These are phyloP conservation scores for Chaunax sp. DNA, from an alignment of 2,797 vertebrate species.

Conservation along the genomic window DNA sequence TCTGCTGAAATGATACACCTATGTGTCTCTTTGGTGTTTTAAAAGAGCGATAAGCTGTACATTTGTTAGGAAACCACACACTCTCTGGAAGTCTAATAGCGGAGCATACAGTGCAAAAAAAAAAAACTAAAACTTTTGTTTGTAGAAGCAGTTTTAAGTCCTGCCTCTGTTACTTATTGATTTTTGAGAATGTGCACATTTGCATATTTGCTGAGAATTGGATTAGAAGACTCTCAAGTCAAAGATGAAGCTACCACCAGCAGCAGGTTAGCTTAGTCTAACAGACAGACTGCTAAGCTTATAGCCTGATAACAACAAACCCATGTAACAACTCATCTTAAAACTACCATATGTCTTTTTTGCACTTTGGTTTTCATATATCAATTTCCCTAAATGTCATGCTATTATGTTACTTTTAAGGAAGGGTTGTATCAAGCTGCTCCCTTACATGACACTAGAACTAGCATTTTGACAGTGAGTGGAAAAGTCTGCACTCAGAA, in stretches of 20 bases:
- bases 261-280: too few relatives aligned
- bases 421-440: too few relatives aligned
- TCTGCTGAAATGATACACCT: conserved; percentile 12
- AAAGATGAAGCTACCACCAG: background rate
- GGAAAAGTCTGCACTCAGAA: background rate
- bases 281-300: too few relatives aligned
- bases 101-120: background rate
- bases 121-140: background rate
- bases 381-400: too few relatives aligned
- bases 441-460: too few relatives aligned
- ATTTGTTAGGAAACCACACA: conserved; percentile 12
- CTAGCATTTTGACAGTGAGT: background rate
- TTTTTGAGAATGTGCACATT: background rate
- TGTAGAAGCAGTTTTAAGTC: background rate
- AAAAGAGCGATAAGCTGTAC: conserved; percentile 1
- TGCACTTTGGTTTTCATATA: too few relatives aligned
- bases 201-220: background rate
- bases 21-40: conserved; percentile 8
- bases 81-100: background rate
- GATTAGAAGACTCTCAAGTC: background rate
- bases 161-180: background rate
- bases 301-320: too few relatives aligned
- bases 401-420: too few relatives aligned
- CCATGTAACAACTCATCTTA: background rate
- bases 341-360: too few relatives aligned